These are phyloP conservation scores for Tympanuchus pallidicinctus DNA, from an alignment of 2,113 vertebrate genomes.

Conservation along the genomic window DNA sequence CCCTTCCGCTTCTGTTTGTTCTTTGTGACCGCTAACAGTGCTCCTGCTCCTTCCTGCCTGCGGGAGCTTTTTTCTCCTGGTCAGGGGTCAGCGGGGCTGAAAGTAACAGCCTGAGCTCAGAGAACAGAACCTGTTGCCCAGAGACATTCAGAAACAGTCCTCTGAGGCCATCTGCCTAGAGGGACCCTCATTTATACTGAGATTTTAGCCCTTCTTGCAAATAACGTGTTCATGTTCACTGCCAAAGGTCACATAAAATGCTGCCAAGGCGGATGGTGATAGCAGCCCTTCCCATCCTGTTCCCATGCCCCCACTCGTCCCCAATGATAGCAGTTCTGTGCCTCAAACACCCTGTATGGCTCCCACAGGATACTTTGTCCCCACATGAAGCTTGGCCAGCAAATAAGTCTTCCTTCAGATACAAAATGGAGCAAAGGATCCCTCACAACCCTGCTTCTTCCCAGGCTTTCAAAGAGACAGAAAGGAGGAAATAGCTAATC, in stretches of 20 bases:
- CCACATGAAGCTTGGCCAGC: background rate
- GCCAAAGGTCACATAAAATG: background rate
- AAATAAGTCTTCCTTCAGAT: background rate
- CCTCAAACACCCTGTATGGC: background rate
- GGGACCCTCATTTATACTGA: background rate
- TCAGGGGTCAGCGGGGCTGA: too few relatives aligned
- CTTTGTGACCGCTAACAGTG: too few relatives aligned
- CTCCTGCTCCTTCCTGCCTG: too few relatives aligned
- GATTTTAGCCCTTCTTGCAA: background rate
- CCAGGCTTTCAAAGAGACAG: background rate
- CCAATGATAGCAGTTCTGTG: background rate
- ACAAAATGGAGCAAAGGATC: background rate
- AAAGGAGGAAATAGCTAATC: background rate
- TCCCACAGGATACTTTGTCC: background rate
- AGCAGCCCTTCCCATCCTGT: rapidly evolving
- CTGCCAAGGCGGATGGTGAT: background rate
- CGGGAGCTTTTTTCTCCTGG: background rate
- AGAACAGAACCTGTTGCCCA: background rate
- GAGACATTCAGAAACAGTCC: background rate
- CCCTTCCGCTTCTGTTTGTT: background rate
- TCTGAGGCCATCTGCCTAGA: rapidly evolving
- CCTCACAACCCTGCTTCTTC: background rate
- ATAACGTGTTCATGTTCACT: background rate
- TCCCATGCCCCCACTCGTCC: rapidly evolving
- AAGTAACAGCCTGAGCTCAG: background rate